Percentiles rank a stretch among this genome's conserved stretches.
Evolutionary conservation across 2,113 vertebrate genomes (phyloP).

Genomic region (Dipodomys merriami): DNA sequence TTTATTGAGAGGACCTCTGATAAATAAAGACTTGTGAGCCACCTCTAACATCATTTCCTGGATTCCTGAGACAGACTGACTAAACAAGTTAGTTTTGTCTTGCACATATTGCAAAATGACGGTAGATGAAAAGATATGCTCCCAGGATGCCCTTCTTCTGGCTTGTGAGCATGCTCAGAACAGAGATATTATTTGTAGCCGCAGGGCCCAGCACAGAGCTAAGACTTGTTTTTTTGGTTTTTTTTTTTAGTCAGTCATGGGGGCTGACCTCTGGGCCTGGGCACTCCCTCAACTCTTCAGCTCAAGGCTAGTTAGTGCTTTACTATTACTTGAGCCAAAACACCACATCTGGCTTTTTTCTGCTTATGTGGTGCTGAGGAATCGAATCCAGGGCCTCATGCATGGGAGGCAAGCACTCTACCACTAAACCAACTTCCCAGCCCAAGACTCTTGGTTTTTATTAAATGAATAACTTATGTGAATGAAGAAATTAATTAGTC

Average conservation of each 20-base stretch:
- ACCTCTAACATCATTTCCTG: conserved; percentile 4
- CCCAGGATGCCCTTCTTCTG: conserved; percentile 6
- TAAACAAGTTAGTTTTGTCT: neutral
- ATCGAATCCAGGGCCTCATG: no score
- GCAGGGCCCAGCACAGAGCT: neutral
- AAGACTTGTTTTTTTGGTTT: no score
- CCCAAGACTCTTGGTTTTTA: neutral
- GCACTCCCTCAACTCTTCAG: no score
- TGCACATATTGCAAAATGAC: conserved; percentile 11
- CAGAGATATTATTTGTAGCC: neutral
- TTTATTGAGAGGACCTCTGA: conserved; percentile 51
- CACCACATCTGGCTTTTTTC: no score
- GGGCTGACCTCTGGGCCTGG: no score
- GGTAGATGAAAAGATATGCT: neutral
- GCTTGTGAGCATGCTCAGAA: conserved; percentile 2
- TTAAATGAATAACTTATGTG: conserved; percentile 49
- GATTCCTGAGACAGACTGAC: neutral
- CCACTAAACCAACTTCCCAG: no score
- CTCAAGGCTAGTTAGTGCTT: no score
- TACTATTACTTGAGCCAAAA: no score
- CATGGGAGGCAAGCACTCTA: no score
- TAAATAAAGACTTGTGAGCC: neutral
- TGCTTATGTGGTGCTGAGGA: no score
- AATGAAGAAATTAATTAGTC: conserved; percentile 21
- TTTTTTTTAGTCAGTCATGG: no score